A percentile compares a stretch with the other conserved stretches of the same genome.
These are phyloP conservation scores for Diarsia dahlii DNA, from an alignment of 2,888 invertebrate genomes.

Conservation along the genomic window DNA sequence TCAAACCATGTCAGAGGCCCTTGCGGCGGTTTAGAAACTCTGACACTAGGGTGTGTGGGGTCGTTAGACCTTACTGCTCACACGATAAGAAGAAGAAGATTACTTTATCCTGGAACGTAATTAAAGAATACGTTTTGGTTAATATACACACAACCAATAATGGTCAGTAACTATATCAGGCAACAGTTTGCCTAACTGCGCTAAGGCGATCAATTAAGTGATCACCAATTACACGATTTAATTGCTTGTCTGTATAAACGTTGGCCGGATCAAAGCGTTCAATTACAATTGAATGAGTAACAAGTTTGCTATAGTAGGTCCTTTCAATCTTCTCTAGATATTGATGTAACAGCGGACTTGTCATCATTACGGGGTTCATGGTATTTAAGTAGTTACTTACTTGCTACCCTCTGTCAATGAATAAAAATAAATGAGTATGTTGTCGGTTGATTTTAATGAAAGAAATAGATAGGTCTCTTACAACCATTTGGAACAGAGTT, in stretches of 20 bases:
- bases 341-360: neutral
- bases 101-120: neutral
- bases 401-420: too few relatives aligned
- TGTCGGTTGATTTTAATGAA: neutral
- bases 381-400: neutral
- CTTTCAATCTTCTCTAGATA: neutral
- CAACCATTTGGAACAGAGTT: too few relatives aligned
- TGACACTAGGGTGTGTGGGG: too few relatives aligned
- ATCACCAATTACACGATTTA: constrained; percentile 42
- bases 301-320: constrained; percentile 16
- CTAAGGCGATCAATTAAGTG: constrained; percentile 38
- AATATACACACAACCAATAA: neutral
- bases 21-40: too few relatives aligned
- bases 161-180: neutral
- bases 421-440: neutral
- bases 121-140: neutral
- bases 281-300: constrained; percentile 16
- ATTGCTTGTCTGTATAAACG: constrained; percentile 31
- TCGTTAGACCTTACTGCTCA: too few relatives aligned
- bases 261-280: constrained; percentile 21
- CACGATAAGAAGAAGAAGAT: too few relatives aligned
- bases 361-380: neutral
- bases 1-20: too few relatives aligned
- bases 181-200: neutral
- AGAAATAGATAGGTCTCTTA: too few relatives aligned